phyloP scores from a whole-genome alignment of 2,113 vertebrate genomes.

The Bombycilla garrulus region DNA sequence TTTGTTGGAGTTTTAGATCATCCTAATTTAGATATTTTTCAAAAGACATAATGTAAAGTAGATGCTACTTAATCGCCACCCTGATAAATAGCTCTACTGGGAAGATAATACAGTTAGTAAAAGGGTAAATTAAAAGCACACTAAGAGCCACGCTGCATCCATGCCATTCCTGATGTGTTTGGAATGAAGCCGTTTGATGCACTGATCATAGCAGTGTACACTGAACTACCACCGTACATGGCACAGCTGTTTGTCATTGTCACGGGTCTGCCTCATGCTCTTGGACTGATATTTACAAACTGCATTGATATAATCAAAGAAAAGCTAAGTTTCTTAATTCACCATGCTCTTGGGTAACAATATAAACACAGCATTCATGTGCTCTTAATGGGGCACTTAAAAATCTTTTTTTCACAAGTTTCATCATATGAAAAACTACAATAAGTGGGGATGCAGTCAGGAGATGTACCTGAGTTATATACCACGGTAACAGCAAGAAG shows the following conservation, averaged over 20 bases:
- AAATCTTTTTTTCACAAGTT: not conserved
- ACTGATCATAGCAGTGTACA: not conserved
- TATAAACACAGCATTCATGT: not conserved
- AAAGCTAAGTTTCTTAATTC: not conserved
- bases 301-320: not conserved
- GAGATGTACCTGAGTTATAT: not conserved
- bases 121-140: slow-evolving; percentile 29
- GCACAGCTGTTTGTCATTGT: not conserved
- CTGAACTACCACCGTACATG: not conserved
- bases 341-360: not conserved
- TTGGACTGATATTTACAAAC: not conserved
- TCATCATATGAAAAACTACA: not conserved
- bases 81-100: slow-evolving; percentile 22
- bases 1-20: slow-evolving; percentile 53
- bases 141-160: not conserved
- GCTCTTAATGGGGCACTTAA: not conserved
- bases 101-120: slow-evolving; percentile 32
- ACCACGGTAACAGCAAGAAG: not conserved
- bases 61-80: slow-evolving; percentile 20
- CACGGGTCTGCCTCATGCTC: not conserved
- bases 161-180: not conserved
- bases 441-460: not conserved
- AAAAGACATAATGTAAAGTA: slow-evolving; percentile 51
- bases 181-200: not conserved
- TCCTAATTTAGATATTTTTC: slow-evolving; percentile 61